Evolutionary conservation across 1,140 invertebrate species (phyloP).

Genomic region (Diprion similis): DNA sequence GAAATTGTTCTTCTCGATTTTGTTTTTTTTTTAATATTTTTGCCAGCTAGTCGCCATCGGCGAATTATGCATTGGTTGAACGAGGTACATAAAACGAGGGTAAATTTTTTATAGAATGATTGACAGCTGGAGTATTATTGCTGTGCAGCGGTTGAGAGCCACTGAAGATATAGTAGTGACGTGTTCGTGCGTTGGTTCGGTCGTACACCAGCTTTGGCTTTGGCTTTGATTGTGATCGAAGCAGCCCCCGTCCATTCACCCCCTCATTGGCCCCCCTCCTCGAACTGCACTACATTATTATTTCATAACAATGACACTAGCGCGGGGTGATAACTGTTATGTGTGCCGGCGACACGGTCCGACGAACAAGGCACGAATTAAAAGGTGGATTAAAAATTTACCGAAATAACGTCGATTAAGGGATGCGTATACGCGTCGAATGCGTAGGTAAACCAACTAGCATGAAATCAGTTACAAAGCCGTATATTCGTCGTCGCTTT

Average conservation of each 20-base stretch:
- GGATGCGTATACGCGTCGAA: background rate
- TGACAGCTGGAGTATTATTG: too few relatives aligned
- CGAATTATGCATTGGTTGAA: too few relatives aligned
- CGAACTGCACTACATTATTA: constrained; percentile 37
- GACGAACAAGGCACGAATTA: constrained; percentile 14
- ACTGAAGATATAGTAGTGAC: constrained; percentile 35
- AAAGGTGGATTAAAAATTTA: constrained; percentile 18
- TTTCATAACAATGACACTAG: constrained; percentile 42
- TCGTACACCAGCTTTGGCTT: constrained; percentile 33
- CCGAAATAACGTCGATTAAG: background rate
- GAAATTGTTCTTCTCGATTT: background rate
- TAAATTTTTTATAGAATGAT: too few relatives aligned
- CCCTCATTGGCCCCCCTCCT: constrained; percentile 29
- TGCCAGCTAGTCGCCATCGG: too few relatives aligned
- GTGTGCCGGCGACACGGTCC: constrained; percentile 22
- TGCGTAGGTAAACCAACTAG: background rate
- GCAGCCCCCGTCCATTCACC: constrained; percentile 28
- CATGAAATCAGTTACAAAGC: too few relatives aligned
- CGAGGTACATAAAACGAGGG: too few relatives aligned
- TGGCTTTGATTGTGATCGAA: constrained; percentile 39
- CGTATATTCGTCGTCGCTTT: too few relatives aligned
- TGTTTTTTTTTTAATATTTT: background rate
- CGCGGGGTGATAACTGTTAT: constrained; percentile 34
- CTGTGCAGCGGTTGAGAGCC: constrained; percentile 33
- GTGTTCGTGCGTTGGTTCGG: constrained; percentile 27